Base-by-base conservation (phyloP, 2,797 vertebrate species). In the Manis crassicaudata region DNA sequence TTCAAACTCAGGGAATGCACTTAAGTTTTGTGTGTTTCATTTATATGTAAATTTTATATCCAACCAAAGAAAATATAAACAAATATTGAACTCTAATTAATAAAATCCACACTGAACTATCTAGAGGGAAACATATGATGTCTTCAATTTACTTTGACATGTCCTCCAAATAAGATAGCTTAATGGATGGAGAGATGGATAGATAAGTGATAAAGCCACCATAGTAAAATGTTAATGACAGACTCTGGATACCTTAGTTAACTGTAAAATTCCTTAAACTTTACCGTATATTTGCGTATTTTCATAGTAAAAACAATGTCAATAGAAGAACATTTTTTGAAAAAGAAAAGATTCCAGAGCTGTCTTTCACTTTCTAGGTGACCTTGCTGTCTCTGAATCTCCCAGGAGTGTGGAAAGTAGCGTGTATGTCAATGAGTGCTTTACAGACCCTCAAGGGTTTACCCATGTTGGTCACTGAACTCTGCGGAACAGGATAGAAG, bases 281-380 rank as follows among this genome's bases (percentile, higher is more conserved):
- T 92, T 18, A 76, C 63, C 85, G 54, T 43, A 40, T 62, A 68
- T 65, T 90, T 91, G 60, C 68, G 16, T 84, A 68, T 80, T 79
- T 86, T 91, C 40, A 65, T 54, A 50, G 77, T 67, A 94, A 95
- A 46, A 92, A 93, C 32, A 32, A 68, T 73, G n/a, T n/a, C 62
- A 68, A 92, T 70, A 32, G 85, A 95, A 88, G 40, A 83, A 43
- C 29, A 40, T 7, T 60, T 73, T 52, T 75, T 37, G 43, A 73
- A 72, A 88, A 75, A 35, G 56, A 65, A 52, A 86, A 80, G n/a
- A n/a, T 81, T 77, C 12, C 10, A 8, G 60, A 76, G 63, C 54
- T 56, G 21, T 25, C n/a, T 43, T 54, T 92, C 16, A 37, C 29
- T 67, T 54, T 29, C 25, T 2, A 5, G 43, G 77, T 20, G 70